Evolutionary conservation across 2,113 vertebrate species (phyloP).

Genomic region (Microcebus griseorufus): DNA sequence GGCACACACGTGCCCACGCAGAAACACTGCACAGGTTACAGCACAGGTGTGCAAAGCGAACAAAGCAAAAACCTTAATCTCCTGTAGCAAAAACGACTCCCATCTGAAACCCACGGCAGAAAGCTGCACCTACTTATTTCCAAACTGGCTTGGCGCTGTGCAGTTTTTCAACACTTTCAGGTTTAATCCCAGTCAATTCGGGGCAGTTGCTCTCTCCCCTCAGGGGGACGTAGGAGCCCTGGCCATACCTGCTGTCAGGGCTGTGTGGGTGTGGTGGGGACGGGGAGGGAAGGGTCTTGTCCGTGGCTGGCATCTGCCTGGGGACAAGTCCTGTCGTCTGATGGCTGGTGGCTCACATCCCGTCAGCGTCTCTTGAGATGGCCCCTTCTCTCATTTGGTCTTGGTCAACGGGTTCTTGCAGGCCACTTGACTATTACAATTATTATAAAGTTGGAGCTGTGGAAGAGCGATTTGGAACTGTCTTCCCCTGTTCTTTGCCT

Average conservation of each 20-base stretch:
- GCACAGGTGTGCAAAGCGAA: not conserved
- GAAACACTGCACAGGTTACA: not conserved
- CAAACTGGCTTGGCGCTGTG: not conserved
- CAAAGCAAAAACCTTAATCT: not conserved
- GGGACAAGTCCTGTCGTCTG: not conserved
- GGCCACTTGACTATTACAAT: not conserved
- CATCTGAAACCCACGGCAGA: not conserved
- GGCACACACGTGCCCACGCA: not conserved
- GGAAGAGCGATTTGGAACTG: not conserved
- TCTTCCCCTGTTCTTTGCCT: not conserved
- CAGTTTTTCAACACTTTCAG: not conserved
- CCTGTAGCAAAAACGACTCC: not conserved
- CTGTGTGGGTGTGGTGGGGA: not conserved
- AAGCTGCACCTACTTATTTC: not conserved
- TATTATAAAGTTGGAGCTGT: not conserved
- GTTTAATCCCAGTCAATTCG: not conserved
- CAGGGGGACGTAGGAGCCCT: not conserved
- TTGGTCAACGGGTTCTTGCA: not conserved
- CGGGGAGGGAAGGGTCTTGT: no score
- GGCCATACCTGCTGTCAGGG: not conserved
- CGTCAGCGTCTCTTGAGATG: not conserved
- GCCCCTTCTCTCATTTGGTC: not conserved
- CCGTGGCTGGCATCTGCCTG: not conserved
- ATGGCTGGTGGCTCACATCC: not conserved
- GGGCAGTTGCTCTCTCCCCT: not conserved